A percentile compares a stretch with the other conserved stretches of the same genome.
Conservation (phyloP, 2,113 vertebrate genomes). For the Anguilla japonica region DNA sequence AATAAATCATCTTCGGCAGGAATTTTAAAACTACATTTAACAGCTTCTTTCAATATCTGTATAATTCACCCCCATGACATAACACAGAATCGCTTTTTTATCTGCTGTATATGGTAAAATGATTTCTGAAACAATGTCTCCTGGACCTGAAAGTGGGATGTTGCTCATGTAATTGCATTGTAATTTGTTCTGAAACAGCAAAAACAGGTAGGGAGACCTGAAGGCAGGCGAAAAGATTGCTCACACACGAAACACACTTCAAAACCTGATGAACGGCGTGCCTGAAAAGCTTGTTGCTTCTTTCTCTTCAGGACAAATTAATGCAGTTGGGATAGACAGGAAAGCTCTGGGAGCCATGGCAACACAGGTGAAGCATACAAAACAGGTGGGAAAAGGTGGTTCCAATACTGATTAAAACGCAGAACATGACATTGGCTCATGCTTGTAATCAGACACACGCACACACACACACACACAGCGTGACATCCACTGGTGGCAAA, state of each 20-base stretch:
- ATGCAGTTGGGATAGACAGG: not conserved
- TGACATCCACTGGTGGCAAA: no score
- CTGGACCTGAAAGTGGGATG: not conserved
- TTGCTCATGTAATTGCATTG: not conserved
- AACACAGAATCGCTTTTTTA: not conserved
- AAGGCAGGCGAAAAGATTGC: not conserved
- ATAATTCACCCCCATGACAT: not conserved
- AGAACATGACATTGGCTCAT: not conserved
- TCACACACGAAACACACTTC: not conserved
- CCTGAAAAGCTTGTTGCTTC: not conserved
- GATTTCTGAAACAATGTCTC: not conserved
- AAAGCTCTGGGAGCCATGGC: not conserved
- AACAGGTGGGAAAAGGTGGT: not conserved
- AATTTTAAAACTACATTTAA: not conserved
- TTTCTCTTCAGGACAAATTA: not conserved
- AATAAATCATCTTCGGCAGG: no score
- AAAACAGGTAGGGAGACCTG: not conserved
- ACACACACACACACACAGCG: no score
- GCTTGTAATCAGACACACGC: no score
- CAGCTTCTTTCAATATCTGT: not conserved
- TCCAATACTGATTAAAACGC: not conserved
- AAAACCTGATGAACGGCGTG: not conserved
- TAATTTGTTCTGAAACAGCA: not conserved
- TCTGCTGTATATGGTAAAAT: not conserved
- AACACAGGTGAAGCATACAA: not conserved